Percentiles rank a stretch among this genome's conserved stretches.
These are phyloP conservation scores for Microcebus ravelobensis DNA, from an alignment of 2,113 vertebrate genomes.

Conservation along the genomic window DNA sequence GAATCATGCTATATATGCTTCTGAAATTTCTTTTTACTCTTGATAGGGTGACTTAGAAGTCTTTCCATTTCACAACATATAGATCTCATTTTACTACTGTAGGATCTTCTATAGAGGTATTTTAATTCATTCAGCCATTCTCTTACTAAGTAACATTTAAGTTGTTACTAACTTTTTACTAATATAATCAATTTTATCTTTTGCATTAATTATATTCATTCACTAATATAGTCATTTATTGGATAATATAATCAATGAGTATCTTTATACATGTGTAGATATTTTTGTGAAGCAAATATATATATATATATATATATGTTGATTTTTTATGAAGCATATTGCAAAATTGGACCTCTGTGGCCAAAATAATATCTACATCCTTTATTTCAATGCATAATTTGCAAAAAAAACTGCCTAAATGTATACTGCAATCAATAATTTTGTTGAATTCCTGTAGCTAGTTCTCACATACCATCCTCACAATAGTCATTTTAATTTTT, in stretches of 20 bases:
- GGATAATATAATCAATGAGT: background rate
- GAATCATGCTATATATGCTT: background rate
- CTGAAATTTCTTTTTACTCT: background rate
- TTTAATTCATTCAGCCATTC: background rate
- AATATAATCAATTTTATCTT: background rate
- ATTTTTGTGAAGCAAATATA: background rate
- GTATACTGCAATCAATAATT: background rate
- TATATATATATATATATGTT: background rate
- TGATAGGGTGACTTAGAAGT: background rate
- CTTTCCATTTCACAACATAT: background rate
- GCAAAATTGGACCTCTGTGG: background rate
- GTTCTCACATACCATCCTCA: background rate
- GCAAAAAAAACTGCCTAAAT: background rate
- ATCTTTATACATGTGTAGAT: background rate
- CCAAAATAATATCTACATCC: background rate
- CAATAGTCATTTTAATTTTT: background rate
- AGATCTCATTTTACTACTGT: background rate
- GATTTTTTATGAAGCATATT: background rate
- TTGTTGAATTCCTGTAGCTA: background rate
- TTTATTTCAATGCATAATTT: background rate
- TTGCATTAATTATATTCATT: no score
- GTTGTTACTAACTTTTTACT: background rate
- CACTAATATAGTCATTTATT: no score
- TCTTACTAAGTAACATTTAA: background rate
- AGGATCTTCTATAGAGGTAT: background rate